These are phyloP conservation scores for Heteronetta atricapilla DNA, from an alignment of 2,113 vertebrate genomes.

Conservation along the genomic window DNA sequence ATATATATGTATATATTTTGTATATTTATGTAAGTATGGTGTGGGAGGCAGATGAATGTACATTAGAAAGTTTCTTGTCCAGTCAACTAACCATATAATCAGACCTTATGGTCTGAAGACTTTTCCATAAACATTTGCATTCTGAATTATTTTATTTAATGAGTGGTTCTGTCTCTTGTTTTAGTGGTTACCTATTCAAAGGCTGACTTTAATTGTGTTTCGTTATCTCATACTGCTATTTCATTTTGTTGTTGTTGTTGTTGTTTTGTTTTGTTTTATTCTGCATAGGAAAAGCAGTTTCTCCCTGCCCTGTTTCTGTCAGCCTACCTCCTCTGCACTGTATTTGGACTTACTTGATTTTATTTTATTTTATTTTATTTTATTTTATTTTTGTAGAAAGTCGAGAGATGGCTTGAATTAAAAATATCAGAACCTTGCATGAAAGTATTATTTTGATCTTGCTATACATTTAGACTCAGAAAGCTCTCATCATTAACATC, in stretches of 20 bases:
- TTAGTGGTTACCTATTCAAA: not conserved
- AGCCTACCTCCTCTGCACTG: not conserved
- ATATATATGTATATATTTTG: too few relatives aligned
- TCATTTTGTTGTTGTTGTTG: too few relatives aligned
- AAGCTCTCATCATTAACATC: not conserved
- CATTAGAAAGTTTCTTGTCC: not conserved
- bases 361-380: too few relatives aligned
- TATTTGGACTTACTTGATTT: not conserved
- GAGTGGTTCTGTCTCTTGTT: not conserved
- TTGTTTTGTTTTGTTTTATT: not conserved
- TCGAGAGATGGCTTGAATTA: not conserved
- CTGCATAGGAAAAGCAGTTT: not conserved
- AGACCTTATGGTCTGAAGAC: not conserved
- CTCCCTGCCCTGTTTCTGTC: not conserved
- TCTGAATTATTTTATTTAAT: not conserved
- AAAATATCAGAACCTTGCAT: not conserved
- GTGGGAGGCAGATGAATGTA: not conserved
- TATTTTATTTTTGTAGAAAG: not conserved
- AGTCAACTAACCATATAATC: not conserved
- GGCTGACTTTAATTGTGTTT: not conserved
- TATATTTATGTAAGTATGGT: not conserved
- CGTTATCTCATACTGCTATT: not conserved
- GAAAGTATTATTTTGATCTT: not conserved
- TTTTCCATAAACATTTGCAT: not conserved
- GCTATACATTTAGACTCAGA: not conserved